Evolutionary conservation across 2,113 vertebrate species (phyloP).

Genomic region (Thamnaconus septentrionalis): DNA sequence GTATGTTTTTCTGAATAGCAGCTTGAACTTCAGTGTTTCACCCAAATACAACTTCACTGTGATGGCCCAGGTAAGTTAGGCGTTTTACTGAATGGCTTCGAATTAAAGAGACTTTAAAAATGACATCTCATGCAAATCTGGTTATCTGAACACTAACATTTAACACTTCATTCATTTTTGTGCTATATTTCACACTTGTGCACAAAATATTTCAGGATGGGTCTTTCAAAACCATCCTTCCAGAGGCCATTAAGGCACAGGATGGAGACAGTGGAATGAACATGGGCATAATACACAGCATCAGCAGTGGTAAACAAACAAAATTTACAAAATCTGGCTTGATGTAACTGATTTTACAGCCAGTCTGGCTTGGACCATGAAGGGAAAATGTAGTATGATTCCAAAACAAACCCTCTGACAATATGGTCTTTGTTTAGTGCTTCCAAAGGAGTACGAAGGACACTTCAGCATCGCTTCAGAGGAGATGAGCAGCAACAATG

Average conservation of each 20-base stretch:
- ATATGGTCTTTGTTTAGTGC: constrained; percentile 59
- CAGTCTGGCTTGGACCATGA: too few species aligned
- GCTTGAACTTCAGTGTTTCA: constrained; percentile 74
- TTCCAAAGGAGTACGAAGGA: constrained; percentile 45
- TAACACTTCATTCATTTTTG: constrained; percentile 78
- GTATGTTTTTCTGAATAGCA: constrained; percentile 56
- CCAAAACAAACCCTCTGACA: not conserved
- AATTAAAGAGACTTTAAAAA: constrained; percentile 72
- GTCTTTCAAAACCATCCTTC: constrained; percentile 44
- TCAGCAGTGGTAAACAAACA: constrained; percentile 59
- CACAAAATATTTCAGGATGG: constrained; percentile 55
- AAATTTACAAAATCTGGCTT: not conserved
- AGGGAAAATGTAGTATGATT: not conserved
- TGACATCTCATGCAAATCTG: too few species aligned
- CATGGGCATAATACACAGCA: constrained; percentile 71
- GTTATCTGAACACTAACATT: too few species aligned
- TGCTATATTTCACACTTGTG: not conserved
- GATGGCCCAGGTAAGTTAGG: constrained; percentile 65
- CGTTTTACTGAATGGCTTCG: not conserved
- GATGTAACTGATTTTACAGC: too few species aligned
- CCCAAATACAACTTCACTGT: constrained; percentile 71
- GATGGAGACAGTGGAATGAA: constrained; percentile 82
- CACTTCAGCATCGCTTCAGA: constrained; percentile 66
- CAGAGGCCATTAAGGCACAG: constrained; percentile 74
- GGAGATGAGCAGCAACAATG: constrained; percentile 33